These are phyloP conservation scores for Penaeus vannamei DNA, from an alignment of 1,140 invertebrate species.

Conservation along the genomic window DNA sequence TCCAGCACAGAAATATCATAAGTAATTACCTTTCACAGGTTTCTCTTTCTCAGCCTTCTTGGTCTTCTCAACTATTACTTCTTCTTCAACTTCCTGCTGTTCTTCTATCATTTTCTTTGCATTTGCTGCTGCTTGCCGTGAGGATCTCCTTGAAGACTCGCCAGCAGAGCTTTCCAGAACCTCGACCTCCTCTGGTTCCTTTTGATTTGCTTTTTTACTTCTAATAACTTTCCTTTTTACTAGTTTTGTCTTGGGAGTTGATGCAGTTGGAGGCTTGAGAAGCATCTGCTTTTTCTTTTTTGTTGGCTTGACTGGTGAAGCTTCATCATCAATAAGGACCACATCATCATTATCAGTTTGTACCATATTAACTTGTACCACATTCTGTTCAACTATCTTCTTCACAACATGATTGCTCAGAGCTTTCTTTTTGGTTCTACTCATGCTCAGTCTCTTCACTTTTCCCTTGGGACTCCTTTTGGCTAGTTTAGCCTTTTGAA, in stretches of 20 bases:
- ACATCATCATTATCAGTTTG: background rate
- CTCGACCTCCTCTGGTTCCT: background rate
- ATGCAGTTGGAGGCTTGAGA: constrained; percentile 4
- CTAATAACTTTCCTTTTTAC: too few relatives aligned
- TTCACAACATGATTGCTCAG: background rate
- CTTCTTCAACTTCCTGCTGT: background rate
- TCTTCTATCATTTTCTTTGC: constrained; percentile 36
- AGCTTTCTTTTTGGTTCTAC: background rate
- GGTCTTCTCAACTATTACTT: background rate
- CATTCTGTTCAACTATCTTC: background rate
- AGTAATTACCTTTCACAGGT: background rate
- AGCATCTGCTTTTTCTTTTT: constrained; percentile 1
- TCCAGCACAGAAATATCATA: background rate
- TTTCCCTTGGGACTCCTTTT: too few relatives aligned
- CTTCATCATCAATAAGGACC: background rate
- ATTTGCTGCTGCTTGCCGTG: constrained; percentile 6
- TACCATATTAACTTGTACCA: constrained; percentile 1
- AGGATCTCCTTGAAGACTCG: background rate
- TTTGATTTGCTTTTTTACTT: background rate
- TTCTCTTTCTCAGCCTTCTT: constrained; percentile 31
- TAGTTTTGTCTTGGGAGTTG: too few relatives aligned
- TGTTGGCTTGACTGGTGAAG: too few relatives aligned
- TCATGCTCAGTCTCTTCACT: background rate
- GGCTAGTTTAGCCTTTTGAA: too few relatives aligned
- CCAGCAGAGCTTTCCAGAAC: background rate